Evolutionary conservation across 2,888 invertebrate genomes (phyloP), one percentile per base, ranked within the genome.

Genomic region (Capitulum mitella): DNA sequence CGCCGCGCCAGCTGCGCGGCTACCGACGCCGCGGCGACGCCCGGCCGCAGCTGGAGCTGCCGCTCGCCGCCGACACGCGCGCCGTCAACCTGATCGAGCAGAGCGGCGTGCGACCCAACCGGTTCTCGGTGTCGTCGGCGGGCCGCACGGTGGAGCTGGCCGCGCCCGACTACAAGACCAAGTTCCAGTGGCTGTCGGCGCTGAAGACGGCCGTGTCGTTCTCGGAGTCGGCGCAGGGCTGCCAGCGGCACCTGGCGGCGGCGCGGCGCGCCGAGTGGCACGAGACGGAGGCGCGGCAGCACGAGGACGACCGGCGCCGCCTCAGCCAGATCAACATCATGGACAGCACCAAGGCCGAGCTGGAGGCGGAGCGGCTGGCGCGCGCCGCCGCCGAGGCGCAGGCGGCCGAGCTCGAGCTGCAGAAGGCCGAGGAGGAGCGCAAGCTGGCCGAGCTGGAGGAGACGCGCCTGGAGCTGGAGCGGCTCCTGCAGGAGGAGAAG

Each of bases 181-280:
- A 92, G 77, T 87, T 92, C 48, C 92, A 92, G 85, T 92, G 92
- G 92, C 87, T 92, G 81, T 90, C 92, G n/a, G 90, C 92, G 0
- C 84, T 93, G 12, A 90, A 92, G 79, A 88, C 90, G 81, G 92
- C 92, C 5, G 90, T 92, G 22, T 89, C 91, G 37, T 90, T 92
- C 83, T 91, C 92, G 0, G 90, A 89, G 0, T 90, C 90, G 0
- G 89, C 89, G 46, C 90, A 91, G 83, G 90, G 91, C 1, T 92
- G 91, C 86, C 92, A 93, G 84, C 86, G 92, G 29, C 85, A 90
- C 34, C 89, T 89, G 82, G 88, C 88, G 14, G 86, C 87, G 48
- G 88, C 88, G 81, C 86, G 90, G 78, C 85, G 89, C 81, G 85
- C 86, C 26, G 86, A 87, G 77, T 85, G 87, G 78, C 87, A 87